Base-by-base conservation (phyloP, 2,797 vertebrate species). In the Siniperca undulata region DNA sequence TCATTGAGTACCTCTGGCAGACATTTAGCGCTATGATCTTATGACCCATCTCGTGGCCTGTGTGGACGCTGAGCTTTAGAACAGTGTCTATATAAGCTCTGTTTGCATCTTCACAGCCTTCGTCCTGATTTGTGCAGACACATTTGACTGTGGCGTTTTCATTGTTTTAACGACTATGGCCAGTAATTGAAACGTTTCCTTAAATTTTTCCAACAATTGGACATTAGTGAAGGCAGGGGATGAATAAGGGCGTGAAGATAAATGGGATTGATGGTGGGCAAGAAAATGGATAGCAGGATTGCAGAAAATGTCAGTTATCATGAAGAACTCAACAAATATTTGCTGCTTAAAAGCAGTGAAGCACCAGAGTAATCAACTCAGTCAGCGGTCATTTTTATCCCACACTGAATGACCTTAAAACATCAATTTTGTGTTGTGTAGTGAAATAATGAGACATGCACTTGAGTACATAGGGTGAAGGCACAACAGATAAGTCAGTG, bases 361-460 rank as follows among this genome's bases (percentile, higher is more conserved):
- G 88, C 82, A 69, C 61, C 5, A 44, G 66, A 78, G 64, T 86
- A 83, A 92, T 89, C 81, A 77, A 80, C 50, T 27, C 46, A 64
- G 77, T 85, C 80, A 76, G 34, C 16, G 50, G 71, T 77, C 86
- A 76, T 88, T 89, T 84, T 82, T 68, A 78, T 89, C 81, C 74
- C 40, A 78, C 70, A 79, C 80, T 68, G 78, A 78, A 86, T 91
- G 89, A 90, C 90, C 90, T 91, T 85, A 90, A 92, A 91, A 88
- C 86, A 86, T 82, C 74, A 59, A 84, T 84, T 90, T 86, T 86
- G 79, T 85, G 84, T 86, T 65, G 42, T 80, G 83, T 72, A 69
- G 88, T 77, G 65, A 89, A 93, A 92, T 92, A 94, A 93, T 92
- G 88, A 92, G 85, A 91, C 66, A 36, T 79, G 68, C 81, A 83